Base-by-base conservation (phyloP, 2,113 vertebrate genomes). In the Parus major region DNA sequence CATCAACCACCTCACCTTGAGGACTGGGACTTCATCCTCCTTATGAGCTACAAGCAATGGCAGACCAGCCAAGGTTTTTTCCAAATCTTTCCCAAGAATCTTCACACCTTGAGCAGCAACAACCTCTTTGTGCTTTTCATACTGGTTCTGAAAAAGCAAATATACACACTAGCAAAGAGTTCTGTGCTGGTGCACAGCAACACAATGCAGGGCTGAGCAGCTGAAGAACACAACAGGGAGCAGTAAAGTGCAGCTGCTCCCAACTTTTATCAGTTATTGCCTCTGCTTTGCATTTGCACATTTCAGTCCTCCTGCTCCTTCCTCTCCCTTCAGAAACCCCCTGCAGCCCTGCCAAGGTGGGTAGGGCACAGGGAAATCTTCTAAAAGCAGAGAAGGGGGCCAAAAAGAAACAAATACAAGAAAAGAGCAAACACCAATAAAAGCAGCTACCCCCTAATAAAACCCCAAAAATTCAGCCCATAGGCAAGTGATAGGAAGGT, bases 61-160 rank as follows among this genome's bases (percentile, higher is more conserved):
- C 89, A 99, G 98, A 36, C 99, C 99, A 10, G 99, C 99, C 91
- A 99, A 55, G 2, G 99, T 97, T 96, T 99, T 99, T 95, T 99
- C 99, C 96, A 99, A 96, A 91, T 99, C 99, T 85, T 99, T 99
- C 10, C 99, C 99, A 85, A 99, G 98, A 93, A 99, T 99, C 98
- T 99, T 99, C 57, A 99, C 99, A 0, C 99, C 99, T 95, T 99
- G 99, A 84, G 99, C 98, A 65, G 99, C 99, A 33, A 97, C 97
- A 7, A 99, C 99, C 92, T 99, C 99, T 97, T 99, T 99, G 97
- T 99, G 99, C 97, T 99, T 99, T 97, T 99, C 99, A 41, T 99
- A 99, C 75, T 98, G 99, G 94, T 98, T 99, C 99, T 99, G 93
- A 14, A 96, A 86, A 95, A 46, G 86, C 25, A 61, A 96, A 73